A percentile compares a stretch with the other conserved stretches of the same genome.
Evolutionary conservation across 2,888 invertebrate species (phyloP).

Genomic region (Agrotis clavis): DNA sequence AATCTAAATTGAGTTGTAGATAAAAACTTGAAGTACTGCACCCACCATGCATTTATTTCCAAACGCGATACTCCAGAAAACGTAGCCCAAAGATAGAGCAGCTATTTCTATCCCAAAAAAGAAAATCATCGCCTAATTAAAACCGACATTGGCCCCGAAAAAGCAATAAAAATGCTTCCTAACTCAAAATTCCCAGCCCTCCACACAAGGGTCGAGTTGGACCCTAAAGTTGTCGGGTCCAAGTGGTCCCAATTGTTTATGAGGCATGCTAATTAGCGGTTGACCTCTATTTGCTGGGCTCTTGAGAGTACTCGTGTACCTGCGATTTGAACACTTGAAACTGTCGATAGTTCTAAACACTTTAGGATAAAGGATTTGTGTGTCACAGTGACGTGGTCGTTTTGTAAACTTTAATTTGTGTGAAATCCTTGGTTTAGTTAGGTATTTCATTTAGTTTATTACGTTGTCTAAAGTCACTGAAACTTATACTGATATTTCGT

Average conservation of each 20-base stretch:
- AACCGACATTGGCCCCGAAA: constrained; percentile 38
- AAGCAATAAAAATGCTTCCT: constrained; percentile 58
- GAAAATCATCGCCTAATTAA: constrained; percentile 44
- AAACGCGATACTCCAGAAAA: neutral
- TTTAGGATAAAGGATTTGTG: neutral
- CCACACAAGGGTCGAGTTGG: constrained; percentile 29
- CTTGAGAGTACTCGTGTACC: constrained; percentile 48
- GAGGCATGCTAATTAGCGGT: constrained; percentile 64
- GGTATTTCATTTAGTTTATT: constrained; percentile 1
- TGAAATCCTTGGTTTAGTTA: neutral
- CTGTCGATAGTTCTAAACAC: constrained; percentile 34
- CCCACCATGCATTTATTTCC: neutral
- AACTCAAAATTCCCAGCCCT: constrained; percentile 42
- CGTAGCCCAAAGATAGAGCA: neutral
- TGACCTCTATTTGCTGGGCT: constrained; percentile 58
- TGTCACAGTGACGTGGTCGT: neutral
- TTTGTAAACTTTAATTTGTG: neutral
- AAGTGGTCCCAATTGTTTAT: constrained; percentile 60
- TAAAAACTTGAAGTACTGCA: neutral
- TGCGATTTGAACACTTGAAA: constrained; percentile 35
- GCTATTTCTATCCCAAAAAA: neutral
- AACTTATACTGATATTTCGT: neutral
- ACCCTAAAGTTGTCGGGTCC: constrained; percentile 60
- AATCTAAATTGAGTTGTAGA: neutral
- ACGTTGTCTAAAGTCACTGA: neutral